These are phyloP conservation scores for Desmodus rotundus DNA, from an alignment of 2,113 vertebrate species.

Conservation along the genomic window DNA sequence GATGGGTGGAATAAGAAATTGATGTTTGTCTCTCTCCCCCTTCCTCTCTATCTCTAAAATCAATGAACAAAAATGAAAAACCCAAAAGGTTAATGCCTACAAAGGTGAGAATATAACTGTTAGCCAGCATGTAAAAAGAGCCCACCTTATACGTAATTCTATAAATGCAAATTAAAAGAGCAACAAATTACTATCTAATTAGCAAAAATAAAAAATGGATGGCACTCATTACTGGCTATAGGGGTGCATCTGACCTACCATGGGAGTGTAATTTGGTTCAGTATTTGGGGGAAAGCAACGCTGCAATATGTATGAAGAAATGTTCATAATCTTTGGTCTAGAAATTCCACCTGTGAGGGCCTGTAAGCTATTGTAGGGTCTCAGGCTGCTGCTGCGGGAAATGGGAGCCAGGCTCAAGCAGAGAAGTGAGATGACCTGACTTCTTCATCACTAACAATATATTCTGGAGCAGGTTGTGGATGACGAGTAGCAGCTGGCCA, in stretches of 20 bases:
- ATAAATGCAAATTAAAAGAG: neutral
- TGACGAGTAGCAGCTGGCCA: neutral
- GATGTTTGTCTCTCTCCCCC: no score
- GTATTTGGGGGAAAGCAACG: neutral
- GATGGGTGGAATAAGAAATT: no score
- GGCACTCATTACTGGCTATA: neutral
- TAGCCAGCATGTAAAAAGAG: neutral
- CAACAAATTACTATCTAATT: neutral
- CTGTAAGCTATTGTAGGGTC: neutral
- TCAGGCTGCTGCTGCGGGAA: neutral
- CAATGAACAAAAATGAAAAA: neutral
- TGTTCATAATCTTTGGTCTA: neutral
- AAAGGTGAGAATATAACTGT: neutral
- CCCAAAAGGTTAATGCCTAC: neutral
- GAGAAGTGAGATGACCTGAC: neutral
- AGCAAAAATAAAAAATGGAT: neutral
- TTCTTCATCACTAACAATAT: neutral
- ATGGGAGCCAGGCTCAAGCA: neutral
- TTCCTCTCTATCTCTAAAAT: no score
- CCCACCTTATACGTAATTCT: neutral
- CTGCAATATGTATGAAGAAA: neutral
- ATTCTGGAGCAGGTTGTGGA: neutral
- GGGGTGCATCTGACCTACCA: neutral
- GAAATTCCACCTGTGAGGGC: neutral
- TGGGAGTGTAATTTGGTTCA: neutral